Evolutionary conservation across 2,113 vertebrate genomes (phyloP).

Genomic region (Ardeotis arabs): DNA sequence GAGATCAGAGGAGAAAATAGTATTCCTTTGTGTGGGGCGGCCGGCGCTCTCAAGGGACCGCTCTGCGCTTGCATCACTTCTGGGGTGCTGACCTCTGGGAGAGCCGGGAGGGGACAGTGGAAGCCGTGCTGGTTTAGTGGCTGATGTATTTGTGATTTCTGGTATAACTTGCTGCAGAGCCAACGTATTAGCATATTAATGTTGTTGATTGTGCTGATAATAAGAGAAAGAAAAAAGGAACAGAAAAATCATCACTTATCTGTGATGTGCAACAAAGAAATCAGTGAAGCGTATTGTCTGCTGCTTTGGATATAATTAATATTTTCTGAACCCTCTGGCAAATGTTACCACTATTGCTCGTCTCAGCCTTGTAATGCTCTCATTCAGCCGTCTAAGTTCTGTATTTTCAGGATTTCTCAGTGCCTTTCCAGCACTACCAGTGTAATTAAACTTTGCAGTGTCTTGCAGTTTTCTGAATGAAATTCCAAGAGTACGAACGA

Average conservation of each 20-base stretch:
- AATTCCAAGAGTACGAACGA: not conserved
- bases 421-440: not conserved
- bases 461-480: not conserved
- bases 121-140: not conserved
- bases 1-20: too few species aligned
- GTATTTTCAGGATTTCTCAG: not conserved
- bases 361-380: not conserved
- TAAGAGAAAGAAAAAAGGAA: not conserved
- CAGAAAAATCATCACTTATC: not conserved
- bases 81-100: not conserved
- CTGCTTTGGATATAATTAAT: constrained; percentile 23
- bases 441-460: not conserved
- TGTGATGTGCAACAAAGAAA: not conserved
- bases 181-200: not conserved
- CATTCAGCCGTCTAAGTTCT: not conserved
- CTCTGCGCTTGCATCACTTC: fast-evolving
- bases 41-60: not conserved
- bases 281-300: not conserved
- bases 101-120: not conserved
- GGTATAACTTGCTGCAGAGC: not conserved
- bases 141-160: not conserved
- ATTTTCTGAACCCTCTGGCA: not conserved
- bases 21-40: too few species aligned
- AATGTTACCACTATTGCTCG: not conserved
- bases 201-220: not conserved